Base-by-base conservation (phyloP, 53 echinoderm and acorn worm species). In the Luidia sarsii region DNA sequence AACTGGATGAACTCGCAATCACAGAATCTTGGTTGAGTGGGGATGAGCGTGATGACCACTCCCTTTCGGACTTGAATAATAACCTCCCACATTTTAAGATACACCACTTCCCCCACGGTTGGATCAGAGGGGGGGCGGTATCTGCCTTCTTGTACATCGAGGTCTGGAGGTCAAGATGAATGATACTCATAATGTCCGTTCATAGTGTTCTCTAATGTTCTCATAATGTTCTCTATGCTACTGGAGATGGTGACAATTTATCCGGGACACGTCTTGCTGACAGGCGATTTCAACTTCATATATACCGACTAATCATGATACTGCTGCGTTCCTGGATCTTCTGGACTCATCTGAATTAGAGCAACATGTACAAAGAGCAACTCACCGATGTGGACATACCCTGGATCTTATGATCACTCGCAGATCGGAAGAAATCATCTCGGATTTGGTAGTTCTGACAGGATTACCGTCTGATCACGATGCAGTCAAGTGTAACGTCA, bases 381-480 rank as follows among this genome's bases (percentile, higher is more conserved):
- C 27, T 57, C 29, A 57, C 53, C 54, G 33, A 23, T 29, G 29
- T 50, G 75, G 75, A 31, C 75, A 74, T n/a, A 74, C 75, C 16
- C 56, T 74, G 3, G 75, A 74, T 31, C 75, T 74, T 36, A 4
- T 74, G 55, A 74, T 74, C 54, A 74, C 75, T 35, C 75, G 75
- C 45, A 61, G 60, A 25, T 48, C 65, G 13, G 33, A 22, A n/a
- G 38, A 64, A 31, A 43, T 82, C 34, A 50, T 66, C 19, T 67
- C 33, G 34, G 54, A 67, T 52, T 31, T 82, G 15, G 32, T n/a
- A 7, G 65, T 65, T 7, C 16, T 51, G 33, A 65, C 34, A 19
- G 64, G 65, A 28, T 34, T 82, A 18, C 50, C 82, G 20, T 80
- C 80, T 80, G 80, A 80, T 21, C 80, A 80, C 33, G 46, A 39